Evolutionary conservation across 1,140 invertebrate species (phyloP), one percentile per base, ranked within the genome.

Genomic region (Leucophenga varia): DNA sequence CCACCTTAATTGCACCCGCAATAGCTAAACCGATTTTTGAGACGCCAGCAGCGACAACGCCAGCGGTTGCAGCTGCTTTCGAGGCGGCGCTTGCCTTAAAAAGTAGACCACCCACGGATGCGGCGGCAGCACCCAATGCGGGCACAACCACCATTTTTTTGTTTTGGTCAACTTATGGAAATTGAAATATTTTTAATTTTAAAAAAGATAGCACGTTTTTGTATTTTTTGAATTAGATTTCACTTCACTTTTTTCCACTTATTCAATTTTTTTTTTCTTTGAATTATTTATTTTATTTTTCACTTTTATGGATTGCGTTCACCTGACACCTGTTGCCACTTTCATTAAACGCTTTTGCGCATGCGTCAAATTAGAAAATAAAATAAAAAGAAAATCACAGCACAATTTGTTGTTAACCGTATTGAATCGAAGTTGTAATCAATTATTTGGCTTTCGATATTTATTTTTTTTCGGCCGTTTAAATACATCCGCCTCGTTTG

Each of bases 1-100:
- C 86, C 8, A 84, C 72, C 67, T 89, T 89, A 4, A 87, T 77
- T 14, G 87, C 86, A 0, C 78, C 74, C 0, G 77, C 64, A 7
- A 82, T 78, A 17, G 79, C 79, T 18, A 81, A 71, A 12, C 81
- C 57, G 19, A 75, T 31, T 12, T 68, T 72, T 18, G 73, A 63
- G 41, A 67, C 60, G 1, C 69, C 69, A 1, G 71, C 54, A 2
- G 67, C 67, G 3, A 59, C 69, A 36, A 60, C 57, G 30, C 68
- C 65, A 5, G 68, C 73, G 13, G 59, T 39, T 42, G 63, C 68
- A 9, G 64, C 72, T 6, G 65, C 68, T 43, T 61, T 63, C 1
- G 68, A 61, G 25, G 68, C 71, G 38, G 65, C 53, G 18, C 65
- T 69, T 4, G 70, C 73, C 51, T 75, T 74, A 37, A 71, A 72